Conservation (phyloP, 2,888 invertebrate species). For the Rosalia funebris region DNA sequence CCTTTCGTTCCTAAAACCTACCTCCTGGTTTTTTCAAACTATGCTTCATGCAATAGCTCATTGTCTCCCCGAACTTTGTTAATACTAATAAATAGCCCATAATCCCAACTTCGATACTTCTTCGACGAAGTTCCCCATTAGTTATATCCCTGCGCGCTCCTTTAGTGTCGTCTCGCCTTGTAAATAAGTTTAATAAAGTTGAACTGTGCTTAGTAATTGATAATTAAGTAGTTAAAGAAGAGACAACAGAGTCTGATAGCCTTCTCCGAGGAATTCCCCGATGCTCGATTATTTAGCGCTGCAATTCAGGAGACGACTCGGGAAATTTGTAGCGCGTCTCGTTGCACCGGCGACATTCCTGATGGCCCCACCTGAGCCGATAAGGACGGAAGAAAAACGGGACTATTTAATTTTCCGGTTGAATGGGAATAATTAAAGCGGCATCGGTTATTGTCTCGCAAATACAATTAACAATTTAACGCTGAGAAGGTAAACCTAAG, state of each 20-base stretch:
- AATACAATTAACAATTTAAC: neutral
- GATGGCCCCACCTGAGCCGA: neutral
- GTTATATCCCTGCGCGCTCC: slow-evolving; percentile 16
- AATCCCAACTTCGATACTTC: slow-evolving; percentile 16
- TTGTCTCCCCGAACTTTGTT: neutral
- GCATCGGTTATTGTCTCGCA: neutral
- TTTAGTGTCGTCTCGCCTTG: slow-evolving; percentile 28
- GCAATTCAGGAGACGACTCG: slow-evolving; percentile 38
- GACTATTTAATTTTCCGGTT: slow-evolving; percentile 8
- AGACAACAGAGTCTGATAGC: slow-evolving; percentile 28
- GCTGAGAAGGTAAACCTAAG: neutral
- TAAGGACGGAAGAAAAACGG: slow-evolving; percentile 1
- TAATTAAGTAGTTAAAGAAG: slow-evolving; percentile 45
- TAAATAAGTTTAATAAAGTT: slow-evolving; percentile 46
- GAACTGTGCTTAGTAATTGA: slow-evolving; percentile 42
- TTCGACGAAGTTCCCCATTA: neutral
- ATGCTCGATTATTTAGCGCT: slow-evolving; percentile 43
- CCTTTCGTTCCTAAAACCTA: neutral
- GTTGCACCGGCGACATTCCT: neutral
- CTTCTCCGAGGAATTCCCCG: slow-evolving; percentile 9
- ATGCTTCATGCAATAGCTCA: no score
- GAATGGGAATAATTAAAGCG: neutral
- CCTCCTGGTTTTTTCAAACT: neutral
- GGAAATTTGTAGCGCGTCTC: slow-evolving; percentile 26
- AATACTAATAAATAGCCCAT: slow-evolving; percentile 8